Evolutionary conservation across 2,888 invertebrate genomes (phyloP), one percentile per base, ranked within the genome.

Genomic region (Cantharis lateralis): DNA sequence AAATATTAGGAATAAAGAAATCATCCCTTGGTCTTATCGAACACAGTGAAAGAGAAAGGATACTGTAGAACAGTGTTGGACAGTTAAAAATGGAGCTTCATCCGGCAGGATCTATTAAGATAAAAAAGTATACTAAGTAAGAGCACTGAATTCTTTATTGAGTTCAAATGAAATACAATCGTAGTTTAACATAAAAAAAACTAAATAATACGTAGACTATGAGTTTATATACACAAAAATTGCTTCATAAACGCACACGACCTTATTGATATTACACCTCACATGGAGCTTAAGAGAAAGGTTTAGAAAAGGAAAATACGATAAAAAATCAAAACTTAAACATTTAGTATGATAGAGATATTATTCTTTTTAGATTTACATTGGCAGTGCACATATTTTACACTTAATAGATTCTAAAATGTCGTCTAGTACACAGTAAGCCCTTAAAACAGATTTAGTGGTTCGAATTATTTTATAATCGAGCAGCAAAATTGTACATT

Each of bases 131-230:
- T 1, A 24, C 24, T 24, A 24, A 24, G 24, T 78, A 79, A 84
- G 85, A 86, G 86, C 86, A 86, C 85, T 85, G 85, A 86, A 85
- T 82, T 84, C 84, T 86, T 86, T 86, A 86, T 86, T 86, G 81
- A 79, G 70, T 75, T 70, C 28, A 78, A 75, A 77, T 70, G 62
- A 78, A 68, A 70, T 73, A 75, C 72, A 75, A 48, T 32, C 32
- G 20, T 32, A 48, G 32, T 48, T n/a, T 48, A 48, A 48, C 48
- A 48, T 75, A 69, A 73, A 26, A 72, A 71, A 26, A 78, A 78
- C 16, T 63, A 74, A 74, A 75, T 18, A 69, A 68, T 75, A 71
- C 62, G 70, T 66, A 72, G 24, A 70, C n/a, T 68, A 61, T 26
- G 64, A 63, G 71, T 63, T 69, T 20, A 74, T 77, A 77, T 77